These are phyloP conservation scores for Teleopsis dalmanni DNA, from an alignment of 1,140 invertebrate genomes.

Conservation along the genomic window DNA sequence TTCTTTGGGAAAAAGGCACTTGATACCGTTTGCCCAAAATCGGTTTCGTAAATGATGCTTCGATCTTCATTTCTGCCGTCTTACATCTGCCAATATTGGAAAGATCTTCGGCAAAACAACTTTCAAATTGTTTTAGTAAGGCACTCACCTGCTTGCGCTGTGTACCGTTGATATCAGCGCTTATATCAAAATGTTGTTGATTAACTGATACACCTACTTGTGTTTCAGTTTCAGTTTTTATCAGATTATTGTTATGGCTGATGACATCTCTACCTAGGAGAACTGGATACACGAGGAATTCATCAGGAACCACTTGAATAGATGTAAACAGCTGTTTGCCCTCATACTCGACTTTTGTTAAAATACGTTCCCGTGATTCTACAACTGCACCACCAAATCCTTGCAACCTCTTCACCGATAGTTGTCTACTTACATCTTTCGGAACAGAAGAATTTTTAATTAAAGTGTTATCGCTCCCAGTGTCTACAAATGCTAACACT, in stretches of 20 bases:
- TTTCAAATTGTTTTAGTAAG: background rate
- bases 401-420: background rate
- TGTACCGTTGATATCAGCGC: background rate
- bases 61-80: background rate
- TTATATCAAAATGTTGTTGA: background rate
- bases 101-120: constrained; percentile 4
- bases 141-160: background rate
- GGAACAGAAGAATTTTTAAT: background rate
- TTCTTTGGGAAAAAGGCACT: constrained; percentile 11
- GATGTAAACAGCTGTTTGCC: no score
- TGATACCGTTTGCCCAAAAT: constrained; percentile 16
- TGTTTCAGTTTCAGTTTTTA: no score
- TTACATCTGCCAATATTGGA: constrained; percentile 1
- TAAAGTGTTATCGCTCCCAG: background rate
- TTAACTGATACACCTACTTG: no score
- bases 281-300: no score
- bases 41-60: constrained; percentile 10
- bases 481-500: no score
- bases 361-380: no score
- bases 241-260: no score
- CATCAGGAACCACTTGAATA: no score
- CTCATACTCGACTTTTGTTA: no score
- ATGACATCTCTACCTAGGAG: no score
- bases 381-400: background rate
- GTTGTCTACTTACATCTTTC: background rate